Evolutionary conservation across 2,888 invertebrate species (phyloP).

Genomic region (Rhamnusium bicolor): DNA sequence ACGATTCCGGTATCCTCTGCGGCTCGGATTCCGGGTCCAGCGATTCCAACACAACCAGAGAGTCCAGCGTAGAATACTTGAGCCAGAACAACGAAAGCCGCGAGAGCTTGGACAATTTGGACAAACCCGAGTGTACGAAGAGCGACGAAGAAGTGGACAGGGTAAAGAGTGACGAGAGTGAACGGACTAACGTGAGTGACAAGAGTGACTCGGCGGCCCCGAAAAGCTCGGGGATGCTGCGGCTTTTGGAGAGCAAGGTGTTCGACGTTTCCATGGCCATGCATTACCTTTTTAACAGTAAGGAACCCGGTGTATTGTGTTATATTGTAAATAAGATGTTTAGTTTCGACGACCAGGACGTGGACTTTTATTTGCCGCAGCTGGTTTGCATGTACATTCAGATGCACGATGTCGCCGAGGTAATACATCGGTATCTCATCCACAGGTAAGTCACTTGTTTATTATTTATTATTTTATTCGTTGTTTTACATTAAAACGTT

Average conservation of each 20-base stretch:
- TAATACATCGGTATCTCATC: constrained; percentile 86
- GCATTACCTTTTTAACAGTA: constrained; percentile 97
- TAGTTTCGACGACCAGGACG: constrained; percentile 91
- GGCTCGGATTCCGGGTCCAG: constrained; percentile 74
- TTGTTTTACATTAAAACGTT: too few relatives aligned
- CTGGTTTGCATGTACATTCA: constrained; percentile 98
- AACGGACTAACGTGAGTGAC: constrained; percentile 64
- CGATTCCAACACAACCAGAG: constrained; percentile 69
- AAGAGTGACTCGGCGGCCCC: constrained; percentile 37
- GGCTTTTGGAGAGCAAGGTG: constrained; percentile 97
- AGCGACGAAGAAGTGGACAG: constrained; percentile 48
- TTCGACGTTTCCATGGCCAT: constrained; percentile 99
- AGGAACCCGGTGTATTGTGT: constrained; percentile 97
- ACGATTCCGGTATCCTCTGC: constrained; percentile 85
- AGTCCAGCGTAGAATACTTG: constrained; percentile 73
- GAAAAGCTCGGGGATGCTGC: constrained; percentile 78
- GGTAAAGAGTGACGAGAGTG: constrained; percentile 65
- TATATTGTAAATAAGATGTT: constrained; percentile 99
- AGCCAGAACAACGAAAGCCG: constrained; percentile 74
- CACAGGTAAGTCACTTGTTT: constrained; percentile 83
- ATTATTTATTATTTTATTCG: too few relatives aligned
- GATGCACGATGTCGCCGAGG: constrained; percentile 97
- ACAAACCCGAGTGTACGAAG: constrained; percentile 40
- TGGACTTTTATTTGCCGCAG: constrained; percentile 98
- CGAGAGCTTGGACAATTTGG: constrained; percentile 78